These are phyloP conservation scores for Hydrolagus colliei DNA, from an alignment of 2,797 vertebrate species.

Conservation along the genomic window DNA sequence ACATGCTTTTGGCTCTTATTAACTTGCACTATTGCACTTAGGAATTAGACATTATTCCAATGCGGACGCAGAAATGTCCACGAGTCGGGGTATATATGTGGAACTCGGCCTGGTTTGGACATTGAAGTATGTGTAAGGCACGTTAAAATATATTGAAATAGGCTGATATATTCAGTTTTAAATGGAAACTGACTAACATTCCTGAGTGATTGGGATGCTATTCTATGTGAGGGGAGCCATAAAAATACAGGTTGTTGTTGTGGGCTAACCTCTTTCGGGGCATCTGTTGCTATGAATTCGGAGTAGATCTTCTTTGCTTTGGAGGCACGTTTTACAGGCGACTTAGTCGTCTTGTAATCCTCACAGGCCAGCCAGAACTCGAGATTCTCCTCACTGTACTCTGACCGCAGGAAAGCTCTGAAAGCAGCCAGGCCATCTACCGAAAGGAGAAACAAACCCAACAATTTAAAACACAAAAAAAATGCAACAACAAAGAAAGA, in stretches of 20 bases:
- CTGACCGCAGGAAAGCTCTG: slow-evolving; percentile 81
- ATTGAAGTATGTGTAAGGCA: too few relatives aligned
- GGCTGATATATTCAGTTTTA: too few relatives aligned
- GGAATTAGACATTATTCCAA: too few relatives aligned
- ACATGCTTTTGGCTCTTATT: too few relatives aligned
- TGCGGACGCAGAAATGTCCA: too few relatives aligned
- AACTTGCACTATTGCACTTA: too few relatives aligned
- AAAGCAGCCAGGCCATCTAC: slow-evolving; percentile 79
- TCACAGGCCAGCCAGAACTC: slow-evolving; percentile 94
- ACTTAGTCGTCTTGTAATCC: slow-evolving; percentile 84
- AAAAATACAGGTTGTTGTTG: not conserved
- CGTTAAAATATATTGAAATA: too few relatives aligned
- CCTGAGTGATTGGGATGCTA: not conserved
- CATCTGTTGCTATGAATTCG: slow-evolving; percentile 86
- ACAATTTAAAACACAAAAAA: not conserved
- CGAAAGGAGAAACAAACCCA: not conserved
- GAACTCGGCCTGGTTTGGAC: too few relatives aligned
- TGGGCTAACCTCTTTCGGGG: slow-evolving; percentile 81
- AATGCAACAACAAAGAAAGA: not conserved
- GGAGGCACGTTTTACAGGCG: slow-evolving; percentile 64
- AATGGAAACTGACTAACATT: too few relatives aligned
- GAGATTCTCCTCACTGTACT: slow-evolving; percentile 92
- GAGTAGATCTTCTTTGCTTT: slow-evolving; percentile 91
- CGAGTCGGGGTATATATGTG: too few relatives aligned
- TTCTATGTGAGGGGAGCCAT: not conserved